phyloP scores from a whole-genome alignment of 2,888 invertebrate genomes.

The Augochlorella aurata region DNA sequence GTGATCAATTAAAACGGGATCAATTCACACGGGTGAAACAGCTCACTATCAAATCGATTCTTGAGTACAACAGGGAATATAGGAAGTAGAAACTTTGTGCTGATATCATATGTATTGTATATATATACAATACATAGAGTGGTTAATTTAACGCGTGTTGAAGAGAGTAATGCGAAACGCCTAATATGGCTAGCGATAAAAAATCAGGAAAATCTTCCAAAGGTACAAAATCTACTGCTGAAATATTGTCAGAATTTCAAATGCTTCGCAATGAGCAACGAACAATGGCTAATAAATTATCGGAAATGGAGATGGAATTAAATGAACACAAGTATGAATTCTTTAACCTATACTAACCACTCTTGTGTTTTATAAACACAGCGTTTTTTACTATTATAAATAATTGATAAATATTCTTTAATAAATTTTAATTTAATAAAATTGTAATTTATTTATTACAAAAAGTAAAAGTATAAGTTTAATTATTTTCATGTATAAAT shows the following conservation, averaged over 20 bases:
- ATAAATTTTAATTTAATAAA: not conserved
- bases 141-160: conserved; percentile 23
- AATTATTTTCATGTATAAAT: not conserved
- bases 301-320: conserved; percentile 96
- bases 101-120: not conserved
- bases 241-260: conserved; percentile 94
- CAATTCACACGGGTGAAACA: too few species aligned
- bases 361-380: not conserved
- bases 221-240: conserved; percentile 84
- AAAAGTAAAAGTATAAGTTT: not conserved
- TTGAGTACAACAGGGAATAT: not conserved
- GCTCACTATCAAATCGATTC: conserved; percentile 14
- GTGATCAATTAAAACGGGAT: too few species aligned
- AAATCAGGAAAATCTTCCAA: conserved; percentile 73
- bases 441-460: not conserved
- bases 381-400: not conserved
- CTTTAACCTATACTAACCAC: conserved; percentile 67
- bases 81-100: not conserved
- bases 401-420: not conserved
- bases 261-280: conserved; percentile 93
- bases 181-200: conserved; percentile 80
- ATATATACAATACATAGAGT: not conserved
- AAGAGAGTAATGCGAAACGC: conserved; percentile 57
- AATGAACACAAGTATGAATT: conserved; percentile 95
- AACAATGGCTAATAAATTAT: conserved; percentile 92